Percentiles rank a stretch among this genome's conserved stretches.
phyloP scores from a whole-genome alignment of 2,888 invertebrate genomes.

The Sarcophaga subvicina region DNA sequence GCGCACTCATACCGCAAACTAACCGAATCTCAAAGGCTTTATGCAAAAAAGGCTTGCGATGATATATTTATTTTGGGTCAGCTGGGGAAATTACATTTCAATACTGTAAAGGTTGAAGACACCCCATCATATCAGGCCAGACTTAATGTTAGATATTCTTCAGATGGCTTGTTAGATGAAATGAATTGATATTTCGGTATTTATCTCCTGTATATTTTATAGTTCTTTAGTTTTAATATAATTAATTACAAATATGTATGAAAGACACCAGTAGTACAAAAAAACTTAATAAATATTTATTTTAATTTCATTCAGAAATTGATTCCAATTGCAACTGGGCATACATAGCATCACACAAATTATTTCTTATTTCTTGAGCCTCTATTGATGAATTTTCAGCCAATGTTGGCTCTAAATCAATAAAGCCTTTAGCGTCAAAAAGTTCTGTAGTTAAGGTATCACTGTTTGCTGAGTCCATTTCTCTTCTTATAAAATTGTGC shows the following conservation, averaged over 20 bases:
- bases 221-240: no score
- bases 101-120: no score
- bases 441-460: slow-evolving; percentile 66
- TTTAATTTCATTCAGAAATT: no score
- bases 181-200: no score
- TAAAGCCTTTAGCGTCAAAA: slow-evolving; percentile 74
- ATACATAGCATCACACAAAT: neutral
- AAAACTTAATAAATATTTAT: no score
- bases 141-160: neutral
- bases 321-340: neutral
- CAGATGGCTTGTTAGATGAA: neutral
- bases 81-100: no score
- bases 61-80: no score
- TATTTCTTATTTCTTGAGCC: neutral
- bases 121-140: no score
- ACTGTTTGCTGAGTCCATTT: slow-evolving; percentile 63
- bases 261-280: no score
- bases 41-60: no score
- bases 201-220: no score
- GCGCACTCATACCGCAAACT: neutral
- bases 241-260: neutral
- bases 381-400: neutral
- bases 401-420: slow-evolving; percentile 12
- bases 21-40: neutral
- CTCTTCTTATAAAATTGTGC: slow-evolving; percentile 72